phyloP scores from a whole-genome alignment of 2,888 invertebrate species.

The Pristionchus exspectatus region DNA sequence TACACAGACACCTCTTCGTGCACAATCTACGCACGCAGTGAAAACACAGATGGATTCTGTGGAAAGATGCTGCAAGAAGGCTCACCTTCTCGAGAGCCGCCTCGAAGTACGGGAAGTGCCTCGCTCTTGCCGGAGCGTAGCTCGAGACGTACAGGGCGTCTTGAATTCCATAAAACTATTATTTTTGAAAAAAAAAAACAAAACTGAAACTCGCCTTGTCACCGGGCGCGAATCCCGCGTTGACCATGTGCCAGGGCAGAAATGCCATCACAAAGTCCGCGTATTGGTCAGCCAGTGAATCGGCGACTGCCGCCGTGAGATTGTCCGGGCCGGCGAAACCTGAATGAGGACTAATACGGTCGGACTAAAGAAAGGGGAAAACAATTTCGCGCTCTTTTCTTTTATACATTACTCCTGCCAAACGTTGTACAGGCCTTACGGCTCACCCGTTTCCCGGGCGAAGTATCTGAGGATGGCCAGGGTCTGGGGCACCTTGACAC shows the following conservation, averaged over 20 bases:
- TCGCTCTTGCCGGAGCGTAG: not conserved
- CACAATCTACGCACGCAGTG: too few relatives aligned
- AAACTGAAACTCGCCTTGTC: not conserved
- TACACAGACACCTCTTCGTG: too few relatives aligned
- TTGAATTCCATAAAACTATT: too few relatives aligned
- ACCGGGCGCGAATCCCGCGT: not conserved
- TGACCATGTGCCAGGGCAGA: not conserved
- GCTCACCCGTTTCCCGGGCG: slow-evolving; percentile 13
- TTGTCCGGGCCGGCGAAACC: slow-evolving; percentile 36
- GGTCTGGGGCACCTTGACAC: not conserved
- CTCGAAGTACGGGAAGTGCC: slow-evolving; percentile 5
- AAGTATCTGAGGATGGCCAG: slow-evolving; percentile 23
- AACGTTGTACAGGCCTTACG: not conserved
- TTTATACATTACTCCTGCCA: not conserved
- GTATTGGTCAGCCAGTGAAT: not conserved
- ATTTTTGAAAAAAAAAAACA: too few relatives aligned
- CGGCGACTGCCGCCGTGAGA: not conserved
- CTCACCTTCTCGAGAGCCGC: not conserved
- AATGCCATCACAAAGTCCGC: not conserved
- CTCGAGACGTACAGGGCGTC: not conserved
- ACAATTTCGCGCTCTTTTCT: not conserved
- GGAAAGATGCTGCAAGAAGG: not conserved
- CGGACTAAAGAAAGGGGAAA: not conserved
- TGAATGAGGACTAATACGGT: too few relatives aligned
- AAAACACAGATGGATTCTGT: not conserved